phyloP scores from a whole-genome alignment of 2,113 vertebrate genomes.

The Clarias magur region DNA sequence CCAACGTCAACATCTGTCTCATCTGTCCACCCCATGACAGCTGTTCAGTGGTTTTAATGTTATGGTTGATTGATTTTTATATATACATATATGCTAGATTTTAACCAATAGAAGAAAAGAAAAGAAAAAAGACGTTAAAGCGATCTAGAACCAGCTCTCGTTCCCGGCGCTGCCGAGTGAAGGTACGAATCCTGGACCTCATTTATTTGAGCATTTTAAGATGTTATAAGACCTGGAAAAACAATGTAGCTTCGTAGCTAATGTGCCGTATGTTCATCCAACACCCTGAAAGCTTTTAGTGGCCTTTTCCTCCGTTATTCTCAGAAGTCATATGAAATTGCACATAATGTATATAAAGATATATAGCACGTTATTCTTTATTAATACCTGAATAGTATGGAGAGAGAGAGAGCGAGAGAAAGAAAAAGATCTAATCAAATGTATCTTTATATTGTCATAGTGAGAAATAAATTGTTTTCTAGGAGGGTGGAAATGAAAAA shows the following conservation, averaged over 20 bases:
- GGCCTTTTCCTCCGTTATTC: slow-evolving; percentile 8
- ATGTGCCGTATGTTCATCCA: slow-evolving; percentile 4
- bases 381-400: background rate
- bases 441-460: slow-evolving; percentile 39
- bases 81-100: background rate
- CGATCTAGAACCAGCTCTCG: background rate
- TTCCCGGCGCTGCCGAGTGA: background rate
- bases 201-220: background rate
- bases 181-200: background rate
- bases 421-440: background rate
- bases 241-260: background rate
- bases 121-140: background rate
- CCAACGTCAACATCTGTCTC: too few relatives aligned
- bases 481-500: background rate
- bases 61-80: background rate
- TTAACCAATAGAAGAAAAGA: background rate
- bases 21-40: too few relatives aligned
- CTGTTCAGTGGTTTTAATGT: too few relatives aligned
- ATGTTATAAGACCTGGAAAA: background rate
- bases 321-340: slow-evolving; percentile 10
- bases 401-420: background rate
- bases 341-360: slow-evolving; percentile 36
- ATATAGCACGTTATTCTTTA: background rate
- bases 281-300: slow-evolving; percentile 21
- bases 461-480: slow-evolving; percentile 1